Conservation (phyloP, 2,113 vertebrate species). For the Aldabrachelys gigantea region DNA sequence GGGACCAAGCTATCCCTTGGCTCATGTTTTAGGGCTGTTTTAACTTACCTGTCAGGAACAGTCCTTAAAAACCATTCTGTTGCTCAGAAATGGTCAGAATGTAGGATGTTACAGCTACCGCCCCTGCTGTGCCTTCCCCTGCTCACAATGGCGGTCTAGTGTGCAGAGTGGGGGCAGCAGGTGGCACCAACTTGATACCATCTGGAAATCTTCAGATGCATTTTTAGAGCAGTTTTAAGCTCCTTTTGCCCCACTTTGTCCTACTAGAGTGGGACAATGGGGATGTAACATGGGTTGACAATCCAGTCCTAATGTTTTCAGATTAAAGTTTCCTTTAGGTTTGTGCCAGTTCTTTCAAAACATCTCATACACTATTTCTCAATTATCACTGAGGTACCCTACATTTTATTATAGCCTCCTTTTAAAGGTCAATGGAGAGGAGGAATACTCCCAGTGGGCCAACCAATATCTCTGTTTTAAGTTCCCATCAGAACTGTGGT, state of each 20-base stretch:
- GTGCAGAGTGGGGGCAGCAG: neutral
- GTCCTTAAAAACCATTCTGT: neutral
- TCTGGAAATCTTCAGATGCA: neutral
- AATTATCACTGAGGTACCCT: neutral
- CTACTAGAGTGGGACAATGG: neutral
- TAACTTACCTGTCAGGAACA: neutral
- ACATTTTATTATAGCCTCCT: neutral
- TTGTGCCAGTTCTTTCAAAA: neutral
- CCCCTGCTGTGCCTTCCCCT: neutral
- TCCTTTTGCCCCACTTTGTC: neutral
- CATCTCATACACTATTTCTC: neutral
- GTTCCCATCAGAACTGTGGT: neutral
- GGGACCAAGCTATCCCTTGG: neutral
- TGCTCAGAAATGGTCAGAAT: neutral
- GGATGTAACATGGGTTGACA: neutral
- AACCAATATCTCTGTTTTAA: neutral
- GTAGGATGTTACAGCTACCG: fast-evolving
- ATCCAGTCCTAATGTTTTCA: neutral
- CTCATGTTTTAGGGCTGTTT: neutral
- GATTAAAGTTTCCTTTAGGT: neutral
- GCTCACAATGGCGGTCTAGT: neutral
- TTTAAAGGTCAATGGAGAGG: neutral
- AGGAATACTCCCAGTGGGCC: neutral
- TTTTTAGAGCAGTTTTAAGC: neutral
- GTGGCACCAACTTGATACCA: neutral